These are phyloP conservation scores for Oligia latruncula DNA, from an alignment of 2,888 invertebrate genomes.

Conservation along the genomic window DNA sequence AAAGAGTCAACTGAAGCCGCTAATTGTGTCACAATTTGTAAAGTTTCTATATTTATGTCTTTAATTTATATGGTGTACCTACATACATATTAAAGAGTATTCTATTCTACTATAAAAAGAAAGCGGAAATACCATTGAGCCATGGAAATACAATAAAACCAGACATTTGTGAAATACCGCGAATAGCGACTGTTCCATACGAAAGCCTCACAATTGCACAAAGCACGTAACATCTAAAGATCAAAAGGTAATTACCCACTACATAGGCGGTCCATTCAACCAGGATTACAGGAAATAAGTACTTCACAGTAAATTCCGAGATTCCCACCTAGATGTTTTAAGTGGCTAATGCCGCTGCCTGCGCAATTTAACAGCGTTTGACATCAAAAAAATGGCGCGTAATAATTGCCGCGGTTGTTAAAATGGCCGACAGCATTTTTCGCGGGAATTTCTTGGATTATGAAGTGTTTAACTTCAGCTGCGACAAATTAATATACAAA, in stretches of 20 bases:
- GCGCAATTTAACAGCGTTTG: constrained; percentile 51
- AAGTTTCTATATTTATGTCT: too few species aligned
- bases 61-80: too few species aligned
- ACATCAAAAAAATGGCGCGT: constrained; percentile 36
- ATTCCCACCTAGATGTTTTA: constrained; percentile 57
- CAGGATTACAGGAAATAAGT: constrained; percentile 57
- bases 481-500: neutral
- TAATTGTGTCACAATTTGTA: too few species aligned
- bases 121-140: constrained; percentile 26
- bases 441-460: constrained; percentile 19
- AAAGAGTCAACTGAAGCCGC: too few species aligned
- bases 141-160: constrained; percentile 35
- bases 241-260: constrained; percentile 49
- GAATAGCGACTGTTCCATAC: neutral
- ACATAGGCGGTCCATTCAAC: constrained; percentile 40
- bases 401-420: constrained; percentile 31
- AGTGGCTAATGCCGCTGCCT: constrained; percentile 50
- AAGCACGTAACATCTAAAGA: constrained; percentile 32
- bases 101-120: neutral
- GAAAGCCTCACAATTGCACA: constrained; percentile 24
- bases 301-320: constrained; percentile 55
- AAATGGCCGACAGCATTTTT: constrained; percentile 37
- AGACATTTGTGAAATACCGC: constrained; percentile 25
- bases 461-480: constrained; percentile 42
- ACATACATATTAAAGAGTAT: too few species aligned